Evolutionary conservation across 2,797 vertebrate species (phyloP).

Genomic region (Sparidentex hasta): DNA sequence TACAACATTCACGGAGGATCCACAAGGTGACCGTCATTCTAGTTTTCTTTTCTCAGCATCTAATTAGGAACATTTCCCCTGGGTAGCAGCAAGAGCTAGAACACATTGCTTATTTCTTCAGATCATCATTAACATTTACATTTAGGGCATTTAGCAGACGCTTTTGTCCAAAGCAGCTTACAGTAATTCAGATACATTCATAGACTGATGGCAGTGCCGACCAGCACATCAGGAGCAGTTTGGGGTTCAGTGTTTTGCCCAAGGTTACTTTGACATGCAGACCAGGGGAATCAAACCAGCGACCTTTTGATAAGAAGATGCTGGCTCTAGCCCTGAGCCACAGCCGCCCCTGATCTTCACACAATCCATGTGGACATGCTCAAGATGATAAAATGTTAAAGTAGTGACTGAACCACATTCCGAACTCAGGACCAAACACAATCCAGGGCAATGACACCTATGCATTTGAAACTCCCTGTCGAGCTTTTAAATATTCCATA

Average conservation of each 20-base stretch:
- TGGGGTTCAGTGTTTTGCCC: too few relatives aligned
- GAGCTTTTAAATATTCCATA: background rate
- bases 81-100: conserved; percentile 23
- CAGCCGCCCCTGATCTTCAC: too few relatives aligned
- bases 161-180: too few relatives aligned
- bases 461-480: conserved; percentile 3
- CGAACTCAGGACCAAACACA: background rate
- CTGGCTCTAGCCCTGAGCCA: too few relatives aligned
- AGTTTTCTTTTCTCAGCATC: conserved; percentile 24
- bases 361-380: conserved; percentile 2
- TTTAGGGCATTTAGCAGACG: too few relatives aligned
- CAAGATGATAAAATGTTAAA: background rate
- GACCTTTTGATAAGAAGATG: too few relatives aligned
- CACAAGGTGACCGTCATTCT: conserved; percentile 39
- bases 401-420: background rate
- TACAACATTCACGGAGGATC: background rate
- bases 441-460: background rate
- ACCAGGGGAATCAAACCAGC: too few relatives aligned
- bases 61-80: conserved; percentile 65
- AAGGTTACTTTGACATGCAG: conserved; percentile 21
- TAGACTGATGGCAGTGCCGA: too few relatives aligned
- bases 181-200: too few relatives aligned
- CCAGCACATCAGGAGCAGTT: too few relatives aligned
- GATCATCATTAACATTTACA: too few relatives aligned
- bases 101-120: conserved; percentile 33